These are phyloP conservation scores for Hetaerina titia DNA, from an alignment of 2,888 invertebrate species.

Conservation along the genomic window DNA sequence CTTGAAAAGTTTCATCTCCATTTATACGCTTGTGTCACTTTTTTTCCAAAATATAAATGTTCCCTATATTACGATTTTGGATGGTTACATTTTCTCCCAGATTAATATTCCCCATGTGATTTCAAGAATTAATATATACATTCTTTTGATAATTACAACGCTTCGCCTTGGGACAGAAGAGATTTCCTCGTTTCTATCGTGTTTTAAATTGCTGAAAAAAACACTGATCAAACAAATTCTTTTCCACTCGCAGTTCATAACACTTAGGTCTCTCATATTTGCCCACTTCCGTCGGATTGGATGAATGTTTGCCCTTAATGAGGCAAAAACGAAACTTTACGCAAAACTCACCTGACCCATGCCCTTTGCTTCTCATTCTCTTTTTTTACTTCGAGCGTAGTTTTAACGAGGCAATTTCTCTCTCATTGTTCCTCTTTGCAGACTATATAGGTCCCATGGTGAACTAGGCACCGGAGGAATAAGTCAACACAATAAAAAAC, in stretches of 20 bases:
- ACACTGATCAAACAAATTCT: neutral
- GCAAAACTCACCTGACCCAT: neutral
- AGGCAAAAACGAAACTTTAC: neutral
- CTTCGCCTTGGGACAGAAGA: neutral
- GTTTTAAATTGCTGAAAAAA: neutral
- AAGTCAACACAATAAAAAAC: too few relatives aligned
- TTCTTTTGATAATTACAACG: too few relatives aligned
- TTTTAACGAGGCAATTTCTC: too few relatives aligned
- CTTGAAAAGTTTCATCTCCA: neutral
- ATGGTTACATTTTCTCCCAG: neutral
- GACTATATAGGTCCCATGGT: too few relatives aligned
- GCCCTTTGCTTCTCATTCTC: neutral
- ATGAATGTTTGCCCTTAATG: neutral
- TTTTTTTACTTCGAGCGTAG: neutral
- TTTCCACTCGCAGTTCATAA: neutral
- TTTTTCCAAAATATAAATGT: neutral
- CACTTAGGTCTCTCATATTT: neutral
- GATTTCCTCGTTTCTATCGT: neutral
- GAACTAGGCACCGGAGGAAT: too few relatives aligned
- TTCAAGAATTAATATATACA: too few relatives aligned
- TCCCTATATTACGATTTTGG: neutral
- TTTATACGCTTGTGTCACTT: neutral
- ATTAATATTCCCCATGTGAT: too few relatives aligned
- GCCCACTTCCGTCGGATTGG: neutral
- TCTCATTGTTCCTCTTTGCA: too few relatives aligned